Evolutionary conservation across 2,797 vertebrate genomes (phyloP), one percentile per base, ranked within the genome.

Genomic region (Malurus splendens): DNA sequence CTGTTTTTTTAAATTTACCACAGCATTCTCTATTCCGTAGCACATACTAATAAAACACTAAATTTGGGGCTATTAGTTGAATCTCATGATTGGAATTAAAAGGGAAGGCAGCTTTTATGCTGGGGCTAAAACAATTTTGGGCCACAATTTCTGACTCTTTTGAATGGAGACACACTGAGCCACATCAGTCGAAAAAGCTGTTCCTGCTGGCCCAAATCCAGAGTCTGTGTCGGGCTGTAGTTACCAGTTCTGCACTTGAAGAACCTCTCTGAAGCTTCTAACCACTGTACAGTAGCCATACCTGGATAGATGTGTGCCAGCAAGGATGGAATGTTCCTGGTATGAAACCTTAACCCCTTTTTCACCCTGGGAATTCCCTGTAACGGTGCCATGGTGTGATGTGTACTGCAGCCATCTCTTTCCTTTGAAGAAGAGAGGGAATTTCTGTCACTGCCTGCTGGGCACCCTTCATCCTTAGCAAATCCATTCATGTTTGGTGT

Each of bases 161-260:
- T 45, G n/a, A 84, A 36, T 18, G 30, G 55, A 77, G 19, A 19
- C 13, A 12, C 18, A 4, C 28, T 72, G 7, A 71, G 10, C 28
- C 19, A 22, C 14, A 0, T 44, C 7, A 11, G 8, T 39, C 0
- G 0, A 18, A 45, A 82, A 51, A 39, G 11, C 27, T 39, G 0
- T 68, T 76, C 15, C 10, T 84, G 28, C 20, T 55, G 67, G 33
- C 42, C 62, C 28, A 7, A 25, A 2, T 1, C 3, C 19, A 62
- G 65, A 68, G 19, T 17, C 50, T 50, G 60, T 25, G 36, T 24
- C 0, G 0, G 24, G 64, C 6, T 25, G 24, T 20, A 13, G 15
- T 55, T 79, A 18, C 57, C 68, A 56, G 7, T 13, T 51, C 60
- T 70, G 54, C 87, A 7, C 28, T 18, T 42, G 79, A 79, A 90